Conservation (phyloP, 2,113 vertebrate genomes). For the Actenoides hombroni region DNA sequence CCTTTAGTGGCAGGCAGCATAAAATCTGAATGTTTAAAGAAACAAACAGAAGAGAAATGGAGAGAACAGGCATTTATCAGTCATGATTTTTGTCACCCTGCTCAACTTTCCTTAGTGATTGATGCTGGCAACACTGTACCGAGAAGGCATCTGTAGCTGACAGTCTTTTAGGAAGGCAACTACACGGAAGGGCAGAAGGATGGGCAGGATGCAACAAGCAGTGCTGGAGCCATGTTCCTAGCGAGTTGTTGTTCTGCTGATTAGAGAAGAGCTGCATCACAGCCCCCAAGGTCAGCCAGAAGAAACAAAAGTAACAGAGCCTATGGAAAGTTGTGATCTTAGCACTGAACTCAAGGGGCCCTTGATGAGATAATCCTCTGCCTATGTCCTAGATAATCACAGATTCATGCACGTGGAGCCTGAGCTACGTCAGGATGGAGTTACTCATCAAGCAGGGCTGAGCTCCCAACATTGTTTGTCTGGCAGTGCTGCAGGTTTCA, state of each 20-base stretch:
- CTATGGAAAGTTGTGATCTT: not conserved
- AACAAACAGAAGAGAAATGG: not conserved
- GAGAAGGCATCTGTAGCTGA: rapidly evolving
- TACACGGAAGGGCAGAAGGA: not conserved
- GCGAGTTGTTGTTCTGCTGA: not conserved
- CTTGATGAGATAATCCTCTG: not conserved
- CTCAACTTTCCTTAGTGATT: not conserved
- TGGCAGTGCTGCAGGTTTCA: not conserved
- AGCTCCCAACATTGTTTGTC: not conserved
- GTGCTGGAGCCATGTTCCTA: not conserved
- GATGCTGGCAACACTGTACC: not conserved
- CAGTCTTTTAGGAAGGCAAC: not conserved
- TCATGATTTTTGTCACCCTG: not conserved
- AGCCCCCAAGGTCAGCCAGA: not conserved
- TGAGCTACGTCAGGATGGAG: not conserved
- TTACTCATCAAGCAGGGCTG: not conserved
- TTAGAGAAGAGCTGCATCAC: not conserved
- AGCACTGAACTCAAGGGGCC: not conserved
- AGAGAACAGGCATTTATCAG: not conserved
- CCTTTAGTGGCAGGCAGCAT: not conserved
- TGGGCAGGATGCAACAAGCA: not conserved
- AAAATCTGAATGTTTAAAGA: not conserved
- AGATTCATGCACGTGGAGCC: not conserved
- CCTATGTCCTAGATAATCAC: not conserved
- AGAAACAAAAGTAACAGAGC: not conserved